Evolutionary conservation across 2,113 vertebrate species (phyloP).

Genomic region (Syngnathus typhle): DNA sequence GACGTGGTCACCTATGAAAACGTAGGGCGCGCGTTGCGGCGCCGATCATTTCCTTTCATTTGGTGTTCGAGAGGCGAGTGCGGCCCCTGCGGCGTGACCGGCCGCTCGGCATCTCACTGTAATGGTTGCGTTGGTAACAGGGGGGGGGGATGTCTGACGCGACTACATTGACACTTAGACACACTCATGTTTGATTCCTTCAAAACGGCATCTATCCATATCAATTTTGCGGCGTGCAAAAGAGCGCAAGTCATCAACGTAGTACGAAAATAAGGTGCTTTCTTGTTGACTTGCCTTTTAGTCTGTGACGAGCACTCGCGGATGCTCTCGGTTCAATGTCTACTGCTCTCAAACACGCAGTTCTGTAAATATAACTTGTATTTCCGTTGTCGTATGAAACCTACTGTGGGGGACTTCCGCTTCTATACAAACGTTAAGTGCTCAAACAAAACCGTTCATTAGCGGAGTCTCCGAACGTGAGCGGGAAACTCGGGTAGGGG

Average conservation of each 20-base stretch:
- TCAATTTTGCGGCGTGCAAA: constrained; percentile 59
- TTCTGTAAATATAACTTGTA: constrained; percentile 34
- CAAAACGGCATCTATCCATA: constrained; percentile 45
- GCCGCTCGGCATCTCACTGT: constrained; percentile 42
- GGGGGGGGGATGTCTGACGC: constrained; percentile 57
- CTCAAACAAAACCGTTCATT: constrained; percentile 48
- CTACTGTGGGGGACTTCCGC: constrained; percentile 44
- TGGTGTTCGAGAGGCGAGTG: constrained; percentile 43
- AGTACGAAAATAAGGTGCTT: constrained; percentile 77
- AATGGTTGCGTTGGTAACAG: constrained; percentile 49
- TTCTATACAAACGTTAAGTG: constrained; percentile 53
- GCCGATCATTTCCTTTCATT: constrained; percentile 40
- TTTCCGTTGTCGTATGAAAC: constrained; percentile 44
- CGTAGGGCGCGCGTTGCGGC: constrained; percentile 21
- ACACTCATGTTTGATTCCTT: constrained; percentile 55
- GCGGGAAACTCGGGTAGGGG: constrained; percentile 20
- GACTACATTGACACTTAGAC: constrained; percentile 62
- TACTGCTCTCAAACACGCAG: constrained; percentile 35
- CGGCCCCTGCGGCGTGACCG: neutral
- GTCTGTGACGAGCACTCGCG: constrained; percentile 29
- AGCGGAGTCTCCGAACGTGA: constrained; percentile 43
- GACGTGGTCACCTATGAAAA: constrained; percentile 45
- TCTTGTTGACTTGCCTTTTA: constrained; percentile 59
- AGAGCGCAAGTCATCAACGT: constrained; percentile 60
- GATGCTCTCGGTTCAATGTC: constrained; percentile 32